Conservation (phyloP, 2,888 invertebrate species). For the Smittia aterrima region DNA sequence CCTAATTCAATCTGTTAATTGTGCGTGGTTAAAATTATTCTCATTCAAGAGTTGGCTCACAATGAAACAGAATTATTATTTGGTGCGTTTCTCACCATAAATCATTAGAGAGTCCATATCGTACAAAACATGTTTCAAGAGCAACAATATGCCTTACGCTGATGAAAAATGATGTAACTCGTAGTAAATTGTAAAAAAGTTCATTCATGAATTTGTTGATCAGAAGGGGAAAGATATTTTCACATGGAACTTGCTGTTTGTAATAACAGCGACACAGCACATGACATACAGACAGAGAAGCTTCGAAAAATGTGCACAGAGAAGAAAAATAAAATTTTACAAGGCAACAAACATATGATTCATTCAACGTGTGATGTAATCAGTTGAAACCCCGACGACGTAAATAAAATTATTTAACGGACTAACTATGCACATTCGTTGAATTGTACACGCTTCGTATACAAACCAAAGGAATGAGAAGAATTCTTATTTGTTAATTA, state of each 20-base stretch:
- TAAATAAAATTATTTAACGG: slow-evolving; percentile 10
- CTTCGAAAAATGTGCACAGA: not conserved
- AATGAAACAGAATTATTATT: no score
- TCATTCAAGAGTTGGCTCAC: not conserved
- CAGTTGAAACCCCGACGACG: not conserved
- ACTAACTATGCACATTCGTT: not conserved
- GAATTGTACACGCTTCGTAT: not conserved
- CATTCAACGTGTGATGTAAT: slow-evolving; percentile 38
- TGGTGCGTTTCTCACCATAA: not conserved
- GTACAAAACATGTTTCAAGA: not conserved
- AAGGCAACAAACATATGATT: slow-evolving; percentile 31
- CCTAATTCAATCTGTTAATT: no score
- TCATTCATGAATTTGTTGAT: slow-evolving; percentile 16
- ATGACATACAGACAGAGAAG: not conserved
- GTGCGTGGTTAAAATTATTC: no score
- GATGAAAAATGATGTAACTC: slow-evolving; percentile 12
- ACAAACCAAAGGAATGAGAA: not conserved
- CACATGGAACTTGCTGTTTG: not conserved
- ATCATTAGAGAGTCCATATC: not conserved
- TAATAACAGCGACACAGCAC: not conserved
- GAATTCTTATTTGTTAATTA: slow-evolving; percentile 36
- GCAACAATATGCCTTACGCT: no score
- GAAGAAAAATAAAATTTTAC: not conserved
- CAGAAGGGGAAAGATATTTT: not conserved
- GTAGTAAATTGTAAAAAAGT: not conserved